Evolutionary conservation across 2,888 invertebrate genomes (phyloP).

Genomic region (Drosophila sordidapex): DNA sequence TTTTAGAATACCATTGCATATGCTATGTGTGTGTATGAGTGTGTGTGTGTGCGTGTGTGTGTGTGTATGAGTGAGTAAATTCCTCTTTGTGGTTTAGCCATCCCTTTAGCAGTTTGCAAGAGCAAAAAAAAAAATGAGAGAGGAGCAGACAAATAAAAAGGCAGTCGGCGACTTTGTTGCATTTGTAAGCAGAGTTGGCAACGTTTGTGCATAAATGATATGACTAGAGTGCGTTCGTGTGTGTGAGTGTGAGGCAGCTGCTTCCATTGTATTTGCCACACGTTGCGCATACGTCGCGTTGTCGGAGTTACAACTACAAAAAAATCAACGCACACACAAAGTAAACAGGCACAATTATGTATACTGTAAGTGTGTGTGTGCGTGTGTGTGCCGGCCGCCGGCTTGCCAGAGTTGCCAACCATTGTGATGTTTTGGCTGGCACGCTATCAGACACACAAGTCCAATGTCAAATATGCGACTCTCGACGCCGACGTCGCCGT

Average conservation of each 20-base stretch:
- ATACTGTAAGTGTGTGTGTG: slow-evolving; percentile 22
- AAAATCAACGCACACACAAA: slow-evolving; percentile 60
- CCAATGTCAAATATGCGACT: slow-evolving; percentile 77
- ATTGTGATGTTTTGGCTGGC: slow-evolving; percentile 76
- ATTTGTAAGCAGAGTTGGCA: slow-evolving; percentile 71
- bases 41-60: slow-evolving; percentile 14
- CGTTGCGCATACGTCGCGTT: slow-evolving; percentile 72
- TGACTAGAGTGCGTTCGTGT: slow-evolving; percentile 34
- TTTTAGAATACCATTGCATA: slow-evolving; percentile 48
- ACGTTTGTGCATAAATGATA: slow-evolving; percentile 79
- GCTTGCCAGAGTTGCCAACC: slow-evolving; percentile 69
- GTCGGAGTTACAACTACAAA: slow-evolving; percentile 40
- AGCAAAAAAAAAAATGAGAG: slow-evolving; percentile 19
- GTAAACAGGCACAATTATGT: slow-evolving; percentile 76
- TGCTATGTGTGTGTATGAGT: slow-evolving; percentile 14
- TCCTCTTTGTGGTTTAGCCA: slow-evolving; percentile 45
- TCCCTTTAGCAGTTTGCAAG: slow-evolving; percentile 15
- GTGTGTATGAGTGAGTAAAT: slow-evolving; percentile 33
- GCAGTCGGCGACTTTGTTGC: slow-evolving; percentile 62
- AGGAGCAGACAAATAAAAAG: slow-evolving; percentile 58
- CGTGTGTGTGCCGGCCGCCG: slow-evolving; percentile 41
- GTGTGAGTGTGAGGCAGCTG: slow-evolving; percentile 23
- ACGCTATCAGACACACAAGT: slow-evolving; percentile 74
- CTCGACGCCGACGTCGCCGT: slow-evolving; percentile 28
- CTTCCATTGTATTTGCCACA: slow-evolving; percentile 62